Evolutionary conservation across 2,888 invertebrate species (phyloP).

Genomic region (Agrypnus murinus): DNA sequence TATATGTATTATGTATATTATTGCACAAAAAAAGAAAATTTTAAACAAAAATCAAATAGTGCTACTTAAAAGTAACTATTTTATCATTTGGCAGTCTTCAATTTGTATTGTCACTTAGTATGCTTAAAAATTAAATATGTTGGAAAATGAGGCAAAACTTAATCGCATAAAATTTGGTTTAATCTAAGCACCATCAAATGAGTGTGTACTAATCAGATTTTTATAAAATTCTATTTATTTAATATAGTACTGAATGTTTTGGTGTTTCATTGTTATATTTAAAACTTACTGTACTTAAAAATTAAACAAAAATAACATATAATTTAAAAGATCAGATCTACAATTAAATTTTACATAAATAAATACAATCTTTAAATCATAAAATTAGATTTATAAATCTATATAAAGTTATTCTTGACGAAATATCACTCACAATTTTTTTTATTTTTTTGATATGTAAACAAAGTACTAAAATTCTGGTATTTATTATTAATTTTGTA

Average conservation of each 20-base stretch:
- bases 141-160: slow-evolving; percentile 20
- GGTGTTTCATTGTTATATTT: slow-evolving; percentile 14
- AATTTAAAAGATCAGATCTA: slow-evolving; percentile 5
- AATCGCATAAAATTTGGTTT: slow-evolving; percentile 29
- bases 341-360: not conserved
- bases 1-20: no score
- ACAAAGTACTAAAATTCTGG: slow-evolving; percentile 35
- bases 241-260: slow-evolving; percentile 8
- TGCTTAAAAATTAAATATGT: slow-evolving; percentile 42
- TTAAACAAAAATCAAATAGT: slow-evolving; percentile 24
- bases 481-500: slow-evolving; percentile 26
- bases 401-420: slow-evolving; percentile 15
- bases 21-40: slow-evolving; percentile 35
- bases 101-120: slow-evolving; percentile 64
- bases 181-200: slow-evolving; percentile 40
- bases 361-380: not conserved
- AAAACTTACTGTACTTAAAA: no score
- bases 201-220: slow-evolving; percentile 22
- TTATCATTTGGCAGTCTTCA: slow-evolving; percentile 63
- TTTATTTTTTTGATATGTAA: slow-evolving; percentile 41
- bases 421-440: slow-evolving; percentile 37
- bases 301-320: not conserved
- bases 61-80: slow-evolving; percentile 39
- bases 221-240: slow-evolving; percentile 18
- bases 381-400: slow-evolving; percentile 1